Percentiles rank a stretch among this genome's conserved stretches.
These are phyloP conservation scores for Lysiphlebus fabarum DNA, from an alignment of 1,140 invertebrate species.

Conservation along the genomic window DNA sequence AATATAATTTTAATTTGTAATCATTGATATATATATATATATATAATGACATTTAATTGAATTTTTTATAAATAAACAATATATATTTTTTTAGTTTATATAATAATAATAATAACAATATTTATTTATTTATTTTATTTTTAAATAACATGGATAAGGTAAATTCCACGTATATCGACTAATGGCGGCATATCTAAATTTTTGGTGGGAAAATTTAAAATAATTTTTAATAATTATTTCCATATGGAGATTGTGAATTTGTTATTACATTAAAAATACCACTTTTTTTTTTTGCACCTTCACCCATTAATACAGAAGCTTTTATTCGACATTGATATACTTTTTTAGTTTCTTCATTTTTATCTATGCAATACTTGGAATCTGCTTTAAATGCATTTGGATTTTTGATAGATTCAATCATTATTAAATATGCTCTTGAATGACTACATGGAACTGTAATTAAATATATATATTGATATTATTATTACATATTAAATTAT, in stretches of 20 bases:
- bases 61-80: no score
- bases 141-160: no score
- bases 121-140: no score
- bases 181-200: no score
- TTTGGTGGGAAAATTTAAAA: no score
- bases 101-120: no score
- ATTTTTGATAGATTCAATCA: slow-evolving; percentile 55
- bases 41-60: no score
- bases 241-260: slow-evolving; percentile 36
- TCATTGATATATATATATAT: no score
- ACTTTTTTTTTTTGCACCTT: slow-evolving; percentile 26
- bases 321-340: slow-evolving; percentile 54
- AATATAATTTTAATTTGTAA: no score
- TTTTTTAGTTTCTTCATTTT: slow-evolving; percentile 55
- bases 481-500: background rate
- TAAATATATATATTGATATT: background rate
- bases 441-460: slow-evolving; percentile 51
- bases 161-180: no score
- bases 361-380: slow-evolving; percentile 57
- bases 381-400: slow-evolving; percentile 46
- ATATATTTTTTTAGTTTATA: no score
- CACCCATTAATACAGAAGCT: slow-evolving; percentile 57
- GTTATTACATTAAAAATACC: slow-evolving; percentile 42
- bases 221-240: no score
- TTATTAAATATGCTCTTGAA: slow-evolving; percentile 48